These are phyloP conservation scores for Aplodontia rufa DNA, from an alignment of 2,113 vertebrate species.

Conservation along the genomic window DNA sequence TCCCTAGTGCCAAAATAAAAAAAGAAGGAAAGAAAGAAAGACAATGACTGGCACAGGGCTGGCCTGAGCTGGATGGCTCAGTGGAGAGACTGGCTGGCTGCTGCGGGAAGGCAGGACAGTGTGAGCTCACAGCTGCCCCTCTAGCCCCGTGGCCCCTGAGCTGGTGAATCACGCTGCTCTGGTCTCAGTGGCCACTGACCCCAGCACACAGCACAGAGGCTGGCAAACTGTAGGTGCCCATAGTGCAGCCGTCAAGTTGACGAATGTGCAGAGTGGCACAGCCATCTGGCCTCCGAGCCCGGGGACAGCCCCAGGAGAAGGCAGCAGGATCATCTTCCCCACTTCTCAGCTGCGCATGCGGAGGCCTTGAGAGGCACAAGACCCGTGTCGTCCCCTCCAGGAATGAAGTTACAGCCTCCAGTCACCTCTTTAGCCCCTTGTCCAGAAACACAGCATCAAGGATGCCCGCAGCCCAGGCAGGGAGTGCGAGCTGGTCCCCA, in stretches of 20 bases:
- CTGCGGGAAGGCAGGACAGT: too few relatives aligned
- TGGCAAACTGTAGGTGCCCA: too few relatives aligned
- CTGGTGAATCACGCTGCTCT: not conserved
- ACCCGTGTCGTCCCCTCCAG: not conserved
- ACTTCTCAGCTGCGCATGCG: not conserved
- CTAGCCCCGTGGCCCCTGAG: too few relatives aligned
- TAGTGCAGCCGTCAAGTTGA: rapidly evolving
- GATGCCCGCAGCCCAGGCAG: rapidly evolving
- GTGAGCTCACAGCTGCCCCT: too few relatives aligned
- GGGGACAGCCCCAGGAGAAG: not conserved
- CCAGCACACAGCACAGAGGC: not conserved
- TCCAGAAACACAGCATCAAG: not conserved
- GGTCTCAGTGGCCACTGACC: not conserved
- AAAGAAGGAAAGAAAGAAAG: too few relatives aligned
- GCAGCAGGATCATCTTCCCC: not conserved
- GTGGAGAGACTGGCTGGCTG: too few relatives aligned
- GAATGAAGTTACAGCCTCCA: not conserved
- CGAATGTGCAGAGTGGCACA: too few relatives aligned
- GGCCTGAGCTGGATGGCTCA: too few relatives aligned
- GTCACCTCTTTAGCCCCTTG: not conserved
- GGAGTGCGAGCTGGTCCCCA: not conserved
- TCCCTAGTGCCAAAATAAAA: not conserved
- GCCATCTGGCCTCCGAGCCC: not conserved
- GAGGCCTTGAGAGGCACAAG: not conserved
- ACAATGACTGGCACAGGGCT: too few relatives aligned